phyloP scores from a whole-genome alignment of 1,140 invertebrate genomes.

The Apis cerana region DNA sequence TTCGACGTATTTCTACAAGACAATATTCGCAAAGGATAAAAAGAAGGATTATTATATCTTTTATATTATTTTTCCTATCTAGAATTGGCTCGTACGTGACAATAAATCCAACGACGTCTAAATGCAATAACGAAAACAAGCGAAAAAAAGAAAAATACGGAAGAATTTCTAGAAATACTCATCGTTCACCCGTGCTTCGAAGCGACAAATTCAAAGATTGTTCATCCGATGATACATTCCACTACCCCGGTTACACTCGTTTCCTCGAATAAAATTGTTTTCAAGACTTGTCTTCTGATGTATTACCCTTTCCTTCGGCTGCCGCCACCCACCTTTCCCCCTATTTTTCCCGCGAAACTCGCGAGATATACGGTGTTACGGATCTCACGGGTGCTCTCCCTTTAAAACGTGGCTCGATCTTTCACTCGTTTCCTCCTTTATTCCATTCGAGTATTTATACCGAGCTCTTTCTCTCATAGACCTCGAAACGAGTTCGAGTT shows the following conservation, averaged over 20 bases:
- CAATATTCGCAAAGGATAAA: too few relatives aligned
- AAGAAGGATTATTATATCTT: too few relatives aligned
- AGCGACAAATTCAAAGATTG: background rate
- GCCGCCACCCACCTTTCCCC: background rate
- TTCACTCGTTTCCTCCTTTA: background rate
- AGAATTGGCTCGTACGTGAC: too few relatives aligned
- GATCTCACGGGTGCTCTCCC: background rate
- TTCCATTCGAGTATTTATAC: constrained; percentile 1
- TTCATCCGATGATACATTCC: background rate
- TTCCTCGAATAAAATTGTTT: constrained; percentile 36
- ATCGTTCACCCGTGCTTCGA: too few relatives aligned
- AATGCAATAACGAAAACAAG: too few relatives aligned
- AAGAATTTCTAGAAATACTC: too few relatives aligned
- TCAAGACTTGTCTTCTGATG: constrained; percentile 23
- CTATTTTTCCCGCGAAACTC: constrained; percentile 23
- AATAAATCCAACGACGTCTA: too few relatives aligned
- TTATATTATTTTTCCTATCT: too few relatives aligned
- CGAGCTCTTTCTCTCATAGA: background rate
- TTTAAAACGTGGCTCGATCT: constrained; percentile 29
- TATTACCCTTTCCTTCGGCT: constrained; percentile 23
- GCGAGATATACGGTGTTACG: constrained; percentile 25
- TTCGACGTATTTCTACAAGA: too few relatives aligned
- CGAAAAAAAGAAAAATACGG: too few relatives aligned
- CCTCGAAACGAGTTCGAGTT: background rate
- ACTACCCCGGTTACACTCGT: background rate